These are phyloP conservation scores for Delichon dasypus DNA, from an alignment of 2,797 vertebrate species.

Conservation along the genomic window DNA sequence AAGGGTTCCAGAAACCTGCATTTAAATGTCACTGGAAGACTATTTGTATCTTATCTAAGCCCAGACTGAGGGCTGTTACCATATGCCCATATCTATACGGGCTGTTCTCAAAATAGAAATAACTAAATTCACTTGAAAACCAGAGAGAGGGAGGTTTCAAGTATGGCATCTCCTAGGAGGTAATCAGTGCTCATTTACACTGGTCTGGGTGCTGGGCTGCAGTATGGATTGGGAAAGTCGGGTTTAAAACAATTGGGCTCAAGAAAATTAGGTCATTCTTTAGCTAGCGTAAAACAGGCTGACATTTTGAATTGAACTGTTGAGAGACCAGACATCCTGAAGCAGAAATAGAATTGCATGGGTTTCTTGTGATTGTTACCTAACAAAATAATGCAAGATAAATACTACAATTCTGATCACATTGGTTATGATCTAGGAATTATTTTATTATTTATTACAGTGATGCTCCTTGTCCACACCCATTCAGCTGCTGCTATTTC, in stretches of 20 bases:
- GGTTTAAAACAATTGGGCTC: not conserved
- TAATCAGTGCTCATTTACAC: not conserved
- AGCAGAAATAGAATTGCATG: not conserved
- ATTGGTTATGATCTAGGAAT: not conserved
- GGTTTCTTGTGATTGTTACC: not conserved
- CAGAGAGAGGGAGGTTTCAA: not conserved
- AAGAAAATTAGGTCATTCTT: not conserved
- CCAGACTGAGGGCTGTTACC: not conserved
- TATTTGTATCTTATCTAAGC: not conserved
- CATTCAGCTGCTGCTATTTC: not conserved
- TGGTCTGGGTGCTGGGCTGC: not conserved
- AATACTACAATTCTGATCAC: not conserved
- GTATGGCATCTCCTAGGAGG: not conserved
- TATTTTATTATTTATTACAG: not conserved
- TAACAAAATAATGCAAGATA: not conserved
- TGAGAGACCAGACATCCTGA: not conserved
- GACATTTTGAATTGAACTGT: not conserved
- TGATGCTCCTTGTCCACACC: not conserved
- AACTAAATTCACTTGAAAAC: not conserved
- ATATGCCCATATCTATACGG: not conserved
- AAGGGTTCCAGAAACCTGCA: not conserved
- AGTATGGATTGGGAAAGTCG: not conserved
- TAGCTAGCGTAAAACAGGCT: not conserved
- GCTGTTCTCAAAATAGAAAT: not conserved
- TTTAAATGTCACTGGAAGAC: not conserved